phyloP scores from a whole-genome alignment of 2,113 vertebrate genomes.

The Arizona elegans region DNA sequence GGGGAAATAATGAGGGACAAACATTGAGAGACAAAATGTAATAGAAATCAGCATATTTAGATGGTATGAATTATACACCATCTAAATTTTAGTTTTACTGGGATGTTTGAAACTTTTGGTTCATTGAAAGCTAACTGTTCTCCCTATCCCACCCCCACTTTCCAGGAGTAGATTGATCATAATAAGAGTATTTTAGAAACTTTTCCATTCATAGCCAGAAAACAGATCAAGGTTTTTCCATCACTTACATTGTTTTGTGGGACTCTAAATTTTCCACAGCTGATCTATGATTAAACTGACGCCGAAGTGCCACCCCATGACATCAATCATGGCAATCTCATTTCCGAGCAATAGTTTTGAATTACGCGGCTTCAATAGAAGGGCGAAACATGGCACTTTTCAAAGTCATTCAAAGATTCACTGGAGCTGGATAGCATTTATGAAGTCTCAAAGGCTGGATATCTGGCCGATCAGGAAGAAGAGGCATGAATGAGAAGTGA shows the following conservation, averaged over 20 bases:
- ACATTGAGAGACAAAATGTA: slow-evolving; percentile 5
- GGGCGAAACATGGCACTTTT: slow-evolving; percentile 27
- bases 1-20: background rate
- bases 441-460: slow-evolving; percentile 39
- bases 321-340: background rate
- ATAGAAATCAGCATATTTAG: slow-evolving; percentile 17
- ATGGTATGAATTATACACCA: background rate
- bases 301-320: background rate
- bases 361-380: slow-evolving; percentile 25
- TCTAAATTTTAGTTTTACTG: background rate
- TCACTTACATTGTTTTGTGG: slow-evolving; percentile 11
- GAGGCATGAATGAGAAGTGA: slow-evolving; percentile 54
- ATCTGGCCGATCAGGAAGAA: slow-evolving; percentile 47
- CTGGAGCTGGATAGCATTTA: slow-evolving; percentile 20
- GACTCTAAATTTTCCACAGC: slow-evolving; percentile 5
- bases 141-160: background rate
- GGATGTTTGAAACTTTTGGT: slow-evolving; percentile 25
- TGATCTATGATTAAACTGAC: slow-evolving; percentile 4
- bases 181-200: slow-evolving; percentile 14
- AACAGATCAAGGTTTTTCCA: background rate
- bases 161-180: slow-evolving; percentile 4
- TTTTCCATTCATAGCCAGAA: background rate
- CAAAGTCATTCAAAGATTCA: slow-evolving; percentile 42
- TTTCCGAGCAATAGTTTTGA: slow-evolving; percentile 24
- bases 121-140: background rate